phyloP scores from a whole-genome alignment of 2,888 invertebrate species.

The Platynereis dumerilii region DNA sequence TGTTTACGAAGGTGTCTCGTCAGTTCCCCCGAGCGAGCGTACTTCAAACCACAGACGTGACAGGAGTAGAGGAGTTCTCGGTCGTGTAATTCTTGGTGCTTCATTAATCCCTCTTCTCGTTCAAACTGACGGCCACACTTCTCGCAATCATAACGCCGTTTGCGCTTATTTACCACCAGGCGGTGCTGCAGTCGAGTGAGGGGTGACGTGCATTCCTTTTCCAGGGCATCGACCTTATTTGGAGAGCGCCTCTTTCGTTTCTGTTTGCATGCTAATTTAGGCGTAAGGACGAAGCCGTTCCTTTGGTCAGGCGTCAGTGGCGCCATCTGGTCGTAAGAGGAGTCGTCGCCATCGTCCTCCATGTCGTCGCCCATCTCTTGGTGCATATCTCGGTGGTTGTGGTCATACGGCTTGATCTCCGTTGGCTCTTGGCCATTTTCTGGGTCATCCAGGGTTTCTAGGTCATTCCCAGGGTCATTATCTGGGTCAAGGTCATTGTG shows the following conservation, averaged over 20 bases:
- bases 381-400: too few relatives aligned
- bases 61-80: constrained; percentile 30
- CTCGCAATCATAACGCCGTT: constrained; percentile 18
- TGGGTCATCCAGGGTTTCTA: too few relatives aligned
- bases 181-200: neutral
- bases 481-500: too few relatives aligned
- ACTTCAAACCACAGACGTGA: constrained; percentile 40
- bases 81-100: constrained; percentile 25
- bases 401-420: too few relatives aligned
- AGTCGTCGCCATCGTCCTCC: neutral
- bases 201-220: neutral
- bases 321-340: neutral
- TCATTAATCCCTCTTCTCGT: constrained; percentile 19
- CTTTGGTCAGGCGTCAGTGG: neutral
- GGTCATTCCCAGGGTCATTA: too few relatives aligned
- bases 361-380: neutral
- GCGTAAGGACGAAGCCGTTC: neutral
- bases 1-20: constrained; percentile 43
- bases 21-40: constrained; percentile 39
- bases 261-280: constrained; percentile 17
- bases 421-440: too few relatives aligned
- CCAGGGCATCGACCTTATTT: constrained; percentile 9
- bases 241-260: constrained; percentile 26
- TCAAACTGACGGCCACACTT: constrained; percentile 30
- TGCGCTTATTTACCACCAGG: constrained; percentile 6